Percentiles rank a stretch among this genome's conserved stretches.
These are phyloP conservation scores for Hyposoter dolosus DNA, from an alignment of 2,888 invertebrate species.

Conservation along the genomic window DNA sequence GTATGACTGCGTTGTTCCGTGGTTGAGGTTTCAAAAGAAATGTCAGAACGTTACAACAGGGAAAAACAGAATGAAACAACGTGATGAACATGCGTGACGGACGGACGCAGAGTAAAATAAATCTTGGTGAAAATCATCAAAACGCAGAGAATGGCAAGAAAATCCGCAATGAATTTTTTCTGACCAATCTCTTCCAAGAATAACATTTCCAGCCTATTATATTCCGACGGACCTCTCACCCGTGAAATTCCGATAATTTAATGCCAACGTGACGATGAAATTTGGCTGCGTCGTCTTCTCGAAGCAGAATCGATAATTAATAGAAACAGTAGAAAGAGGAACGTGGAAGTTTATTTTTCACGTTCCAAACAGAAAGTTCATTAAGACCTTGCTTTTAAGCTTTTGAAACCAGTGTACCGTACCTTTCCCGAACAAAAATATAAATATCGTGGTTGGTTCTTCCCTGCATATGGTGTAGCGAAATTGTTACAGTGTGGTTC, in stretches of 20 bases:
- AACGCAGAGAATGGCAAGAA: not conserved
- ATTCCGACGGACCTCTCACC: slow-evolving; percentile 22
- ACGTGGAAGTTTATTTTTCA: not conserved
- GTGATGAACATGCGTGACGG: slow-evolving; percentile 4
- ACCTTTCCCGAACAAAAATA: not conserved
- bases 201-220: slow-evolving; percentile 9
- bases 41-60: not conserved
- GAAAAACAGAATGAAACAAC: slow-evolving; percentile 28
- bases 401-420: not conserved
- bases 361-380: not conserved
- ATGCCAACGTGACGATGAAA: slow-evolving; percentile 70
- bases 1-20: not conserved
- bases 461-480: not conserved
- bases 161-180: slow-evolving; percentile 22
- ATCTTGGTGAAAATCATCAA: slow-evolving; percentile 18
- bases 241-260: slow-evolving; percentile 75
- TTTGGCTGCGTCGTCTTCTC: slow-evolving; percentile 67
- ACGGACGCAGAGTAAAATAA: slow-evolving; percentile 27
- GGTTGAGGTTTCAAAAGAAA: not conserved
- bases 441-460: too few relatives aligned
- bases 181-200: slow-evolving; percentile 4
- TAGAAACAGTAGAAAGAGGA: slow-evolving; percentile 63
- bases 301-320: slow-evolving; percentile 71
- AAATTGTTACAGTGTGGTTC: not conserved
- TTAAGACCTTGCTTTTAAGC: not conserved